These are phyloP conservation scores for Chymomyza procnemis DNA, from an alignment of 2,888 invertebrate genomes.

Conservation along the genomic window DNA sequence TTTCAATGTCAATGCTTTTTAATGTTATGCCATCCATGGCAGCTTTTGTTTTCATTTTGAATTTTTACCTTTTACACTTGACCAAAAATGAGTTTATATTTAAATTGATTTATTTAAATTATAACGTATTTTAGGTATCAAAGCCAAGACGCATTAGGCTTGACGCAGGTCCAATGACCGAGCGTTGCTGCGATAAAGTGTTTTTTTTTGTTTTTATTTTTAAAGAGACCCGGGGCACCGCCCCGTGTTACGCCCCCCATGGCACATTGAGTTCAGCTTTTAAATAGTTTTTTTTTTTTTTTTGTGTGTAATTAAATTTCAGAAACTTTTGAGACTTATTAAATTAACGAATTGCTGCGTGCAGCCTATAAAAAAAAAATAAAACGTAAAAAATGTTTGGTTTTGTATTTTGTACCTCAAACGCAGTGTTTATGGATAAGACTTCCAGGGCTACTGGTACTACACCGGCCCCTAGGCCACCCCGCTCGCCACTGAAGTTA, in stretches of 20 bases:
- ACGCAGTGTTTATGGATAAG: background rate
- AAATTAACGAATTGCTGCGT: background rate
- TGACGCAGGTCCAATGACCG: conserved; percentile 4
- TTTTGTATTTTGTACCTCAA: background rate
- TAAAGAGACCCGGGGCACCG: background rate
- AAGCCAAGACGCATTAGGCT: background rate
- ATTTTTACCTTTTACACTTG: background rate
- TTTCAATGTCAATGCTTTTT: conserved; percentile 69
- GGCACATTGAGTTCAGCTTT: background rate
- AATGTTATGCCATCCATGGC: conserved; percentile 50
- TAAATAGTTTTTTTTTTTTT: background rate
- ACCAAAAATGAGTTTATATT: background rate
- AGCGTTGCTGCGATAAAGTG: background rate
- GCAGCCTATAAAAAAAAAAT: background rate
- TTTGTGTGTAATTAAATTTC: background rate
- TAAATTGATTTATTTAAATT: conserved; percentile 1
- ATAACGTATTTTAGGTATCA: background rate
- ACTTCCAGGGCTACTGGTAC: too few species aligned
- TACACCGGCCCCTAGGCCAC: too few species aligned
- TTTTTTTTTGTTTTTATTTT: background rate
- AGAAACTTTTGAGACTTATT: background rate
- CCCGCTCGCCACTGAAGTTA: background rate
- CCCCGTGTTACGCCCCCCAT: background rate
- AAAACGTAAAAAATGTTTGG: background rate
- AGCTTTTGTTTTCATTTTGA: conserved; percentile 2